Base-by-base conservation (phyloP, 2,797 vertebrate genomes). In the Macroramphosus scolopax region DNA sequence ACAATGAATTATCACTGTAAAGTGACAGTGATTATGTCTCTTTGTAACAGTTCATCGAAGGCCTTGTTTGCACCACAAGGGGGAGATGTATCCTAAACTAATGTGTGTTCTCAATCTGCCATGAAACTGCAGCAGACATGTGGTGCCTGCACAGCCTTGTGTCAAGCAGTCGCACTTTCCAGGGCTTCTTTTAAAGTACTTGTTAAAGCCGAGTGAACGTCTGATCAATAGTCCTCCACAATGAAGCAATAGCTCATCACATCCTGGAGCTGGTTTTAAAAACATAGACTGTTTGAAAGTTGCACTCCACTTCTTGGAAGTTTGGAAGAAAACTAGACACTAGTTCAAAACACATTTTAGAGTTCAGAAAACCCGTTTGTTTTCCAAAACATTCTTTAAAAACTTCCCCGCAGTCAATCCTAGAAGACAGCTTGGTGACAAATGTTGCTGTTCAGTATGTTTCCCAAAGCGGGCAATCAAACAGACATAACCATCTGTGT, bases 41-140 rank as follows among this genome's bases (percentile, higher is more conserved):
- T 18, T 8, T 17, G 1, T 3, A 17, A 14, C 9, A 9, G 12
- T 26, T 37, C 6, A 2, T 7, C 33, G 11, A 26, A n/a, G 17
- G 14, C n/a, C 22, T 44, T 15, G 1, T 38, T 43, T 32, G 35
- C 5, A 26, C 71, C 80, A 74, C 78, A 62, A 72, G 76, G 70
- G 75, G 83, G 69, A 28, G 66, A 13, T 66, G 42, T 69, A 31
- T 17, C 35, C 46, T 32, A 25, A 26, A 34, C 10, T 29, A 17
- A 30, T 6, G 16, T 29, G 10, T 12, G 5, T n/a, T 28, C 28
- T 17, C 35, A 17, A 14, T 6, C 17, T 51, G 46, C 4, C 29
- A 17, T 9, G 2, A 51, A 3, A 37, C 14, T 11, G 20, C 10
- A 6, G 44, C 36, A 48, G 38, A 50, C 39, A 34, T 37, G 33